Percentiles rank a stretch among this genome's conserved stretches.
These are phyloP conservation scores for Prionailurus bengalensis DNA, from an alignment of 2,113 vertebrate genomes.

Conservation along the genomic window DNA sequence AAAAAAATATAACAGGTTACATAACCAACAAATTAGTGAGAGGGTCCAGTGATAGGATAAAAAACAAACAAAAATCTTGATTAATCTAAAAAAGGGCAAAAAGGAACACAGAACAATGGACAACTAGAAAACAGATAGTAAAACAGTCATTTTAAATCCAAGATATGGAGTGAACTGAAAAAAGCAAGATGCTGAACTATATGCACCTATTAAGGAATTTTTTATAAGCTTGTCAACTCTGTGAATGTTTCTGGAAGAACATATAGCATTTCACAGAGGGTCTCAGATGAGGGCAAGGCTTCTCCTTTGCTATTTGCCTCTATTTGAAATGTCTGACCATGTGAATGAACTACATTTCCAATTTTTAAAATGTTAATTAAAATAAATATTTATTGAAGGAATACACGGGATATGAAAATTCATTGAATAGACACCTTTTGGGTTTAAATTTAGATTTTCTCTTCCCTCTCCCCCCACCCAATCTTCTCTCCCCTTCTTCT, in stretches of 20 bases:
- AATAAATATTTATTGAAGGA: conserved; percentile 59
- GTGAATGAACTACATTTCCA: background rate
- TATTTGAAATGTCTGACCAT: background rate
- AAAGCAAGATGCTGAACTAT: background rate
- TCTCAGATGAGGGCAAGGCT: background rate
- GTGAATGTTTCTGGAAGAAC: background rate
- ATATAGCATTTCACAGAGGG: background rate
- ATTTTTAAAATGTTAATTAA: conserved; percentile 33
- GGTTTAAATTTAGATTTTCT: conserved; percentile 55
- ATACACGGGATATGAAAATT: conserved; percentile 47
- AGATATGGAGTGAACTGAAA: background rate
- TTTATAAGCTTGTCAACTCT: background rate
- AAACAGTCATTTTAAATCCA: background rate
- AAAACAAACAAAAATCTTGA: background rate
- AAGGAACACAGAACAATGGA: background rate
- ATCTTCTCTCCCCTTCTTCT: background rate
- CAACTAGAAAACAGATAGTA: background rate
- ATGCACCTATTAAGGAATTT: background rate
- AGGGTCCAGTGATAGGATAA: background rate
- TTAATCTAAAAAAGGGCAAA: background rate
- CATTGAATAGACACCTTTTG: background rate
- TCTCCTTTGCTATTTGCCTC: conserved; percentile 43
- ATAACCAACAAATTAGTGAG: background rate
- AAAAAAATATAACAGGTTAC: background rate
- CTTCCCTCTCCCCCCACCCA: background rate